phyloP scores from a whole-genome alignment of 2,888 invertebrate species.

The Blastobasis lacticolella region DNA sequence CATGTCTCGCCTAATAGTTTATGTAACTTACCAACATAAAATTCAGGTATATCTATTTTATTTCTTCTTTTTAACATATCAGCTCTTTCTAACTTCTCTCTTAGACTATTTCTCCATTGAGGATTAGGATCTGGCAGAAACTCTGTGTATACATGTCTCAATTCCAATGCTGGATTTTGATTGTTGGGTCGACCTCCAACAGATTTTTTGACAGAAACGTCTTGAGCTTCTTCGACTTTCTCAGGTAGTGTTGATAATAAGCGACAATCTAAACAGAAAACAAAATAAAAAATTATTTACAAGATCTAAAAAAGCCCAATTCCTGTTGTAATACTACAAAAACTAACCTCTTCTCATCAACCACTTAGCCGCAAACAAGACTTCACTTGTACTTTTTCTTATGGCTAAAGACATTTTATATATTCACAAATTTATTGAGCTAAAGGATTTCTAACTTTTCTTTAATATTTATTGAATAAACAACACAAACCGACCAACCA shows the following conservation, averaged over 20 bases:
- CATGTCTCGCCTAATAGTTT: too few relatives aligned
- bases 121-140: conserved; percentile 92
- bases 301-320: neutral
- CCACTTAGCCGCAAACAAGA: conserved; percentile 47
- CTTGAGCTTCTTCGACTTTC: conserved; percentile 22
- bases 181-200: conserved; percentile 25
- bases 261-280: conserved; percentile 36
- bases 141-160: conserved; percentile 88
- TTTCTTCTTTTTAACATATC: conserved; percentile 93
- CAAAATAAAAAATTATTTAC: neutral
- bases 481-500: neutral
- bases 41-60: conserved; percentile 94
- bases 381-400: conserved; percentile 32
- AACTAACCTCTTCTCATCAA: conserved; percentile 54
- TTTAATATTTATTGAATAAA: neutral
- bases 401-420: conserved; percentile 43
- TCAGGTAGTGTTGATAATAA: conserved; percentile 45
- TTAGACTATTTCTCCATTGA: conserved; percentile 82
- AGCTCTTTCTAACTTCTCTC: conserved; percentile 90
- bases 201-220: conserved; percentile 19
- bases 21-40: conserved; percentile 89
- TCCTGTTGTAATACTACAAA: neutral
- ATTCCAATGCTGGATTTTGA: conserved; percentile 61
- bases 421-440: too few relatives aligned
- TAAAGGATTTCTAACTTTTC: neutral